Conservation (phyloP, 2,888 invertebrate species). For the Helicoverpa assulta region DNA sequence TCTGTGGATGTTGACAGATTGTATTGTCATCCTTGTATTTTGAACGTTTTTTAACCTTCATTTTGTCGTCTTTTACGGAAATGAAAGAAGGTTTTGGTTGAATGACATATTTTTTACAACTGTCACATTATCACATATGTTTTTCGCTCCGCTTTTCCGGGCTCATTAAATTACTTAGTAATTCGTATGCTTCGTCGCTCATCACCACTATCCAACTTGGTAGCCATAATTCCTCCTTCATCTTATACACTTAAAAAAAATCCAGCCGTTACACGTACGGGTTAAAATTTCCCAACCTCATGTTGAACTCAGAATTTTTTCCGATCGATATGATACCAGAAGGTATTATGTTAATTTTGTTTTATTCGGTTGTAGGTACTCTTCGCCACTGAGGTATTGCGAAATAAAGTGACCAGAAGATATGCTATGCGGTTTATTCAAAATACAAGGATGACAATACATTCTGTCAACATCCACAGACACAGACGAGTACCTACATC, state of each 20-base stretch:
- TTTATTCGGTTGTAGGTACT: too few relatives aligned
- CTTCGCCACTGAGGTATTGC: too few relatives aligned
- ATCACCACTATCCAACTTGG: neutral
- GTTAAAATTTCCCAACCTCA: conserved; percentile 1
- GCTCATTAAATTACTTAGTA: neutral
- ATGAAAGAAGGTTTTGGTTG: conserved; percentile 8
- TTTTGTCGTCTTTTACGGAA: neutral
- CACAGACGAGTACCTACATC: too few relatives aligned
- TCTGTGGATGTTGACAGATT: too few relatives aligned
- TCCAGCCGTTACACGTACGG: neutral
- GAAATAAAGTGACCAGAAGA: too few relatives aligned
- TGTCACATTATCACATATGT: neutral
- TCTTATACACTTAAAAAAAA: neutral
- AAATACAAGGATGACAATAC: too few relatives aligned
- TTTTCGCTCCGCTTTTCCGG: neutral
- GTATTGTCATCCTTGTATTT: too few relatives aligned
- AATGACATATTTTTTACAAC: neutral
- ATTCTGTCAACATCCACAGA: too few relatives aligned
- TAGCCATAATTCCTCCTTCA: neutral
- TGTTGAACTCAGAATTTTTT: neutral
- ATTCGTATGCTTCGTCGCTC: neutral
- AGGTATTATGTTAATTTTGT: neutral
- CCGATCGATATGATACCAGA: neutral
- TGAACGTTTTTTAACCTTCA: neutral
- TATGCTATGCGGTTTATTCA: too few relatives aligned